phyloP scores from a whole-genome alignment of 2,113 vertebrate genomes.

The Malurus melanocephalus region DNA sequence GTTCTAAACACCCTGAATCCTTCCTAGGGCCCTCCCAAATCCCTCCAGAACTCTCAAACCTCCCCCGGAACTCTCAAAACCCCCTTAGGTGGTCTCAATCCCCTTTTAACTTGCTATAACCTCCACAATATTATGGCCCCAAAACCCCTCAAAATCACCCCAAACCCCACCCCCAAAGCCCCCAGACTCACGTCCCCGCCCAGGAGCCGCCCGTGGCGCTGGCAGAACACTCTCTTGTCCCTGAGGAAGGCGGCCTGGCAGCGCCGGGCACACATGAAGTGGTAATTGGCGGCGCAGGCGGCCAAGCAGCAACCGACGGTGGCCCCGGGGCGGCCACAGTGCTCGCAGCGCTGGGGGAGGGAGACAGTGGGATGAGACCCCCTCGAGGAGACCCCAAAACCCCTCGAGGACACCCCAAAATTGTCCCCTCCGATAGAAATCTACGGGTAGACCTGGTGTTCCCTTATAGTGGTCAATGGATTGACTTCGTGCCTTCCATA shows the following conservation, averaged over 20 bases:
- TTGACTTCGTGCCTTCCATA: no score
- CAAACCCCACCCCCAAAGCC: background rate
- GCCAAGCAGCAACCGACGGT: background rate
- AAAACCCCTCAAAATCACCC: no score
- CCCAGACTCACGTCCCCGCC: background rate
- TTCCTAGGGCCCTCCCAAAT: no score
- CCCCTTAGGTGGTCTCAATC: no score
- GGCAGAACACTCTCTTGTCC: background rate
- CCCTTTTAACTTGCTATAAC: no score
- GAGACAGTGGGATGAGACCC: background rate
- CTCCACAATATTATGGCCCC: no score
- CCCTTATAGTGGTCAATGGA: no score
- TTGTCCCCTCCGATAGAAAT: no score
- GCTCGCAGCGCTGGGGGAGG: background rate
- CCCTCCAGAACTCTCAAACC: no score
- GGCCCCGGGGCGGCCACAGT: background rate
- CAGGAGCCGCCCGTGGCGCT: background rate
- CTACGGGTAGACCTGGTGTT: background rate
- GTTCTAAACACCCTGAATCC: no score
- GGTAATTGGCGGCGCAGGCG: background rate
- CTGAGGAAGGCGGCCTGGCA: background rate
- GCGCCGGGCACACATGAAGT: background rate
- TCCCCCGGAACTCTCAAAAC: no score
- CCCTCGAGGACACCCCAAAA: fast-evolving
- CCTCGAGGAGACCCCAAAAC: background rate